phyloP scores from a whole-genome alignment of 2,113 vertebrate genomes.

The Eulemur macaco region DNA sequence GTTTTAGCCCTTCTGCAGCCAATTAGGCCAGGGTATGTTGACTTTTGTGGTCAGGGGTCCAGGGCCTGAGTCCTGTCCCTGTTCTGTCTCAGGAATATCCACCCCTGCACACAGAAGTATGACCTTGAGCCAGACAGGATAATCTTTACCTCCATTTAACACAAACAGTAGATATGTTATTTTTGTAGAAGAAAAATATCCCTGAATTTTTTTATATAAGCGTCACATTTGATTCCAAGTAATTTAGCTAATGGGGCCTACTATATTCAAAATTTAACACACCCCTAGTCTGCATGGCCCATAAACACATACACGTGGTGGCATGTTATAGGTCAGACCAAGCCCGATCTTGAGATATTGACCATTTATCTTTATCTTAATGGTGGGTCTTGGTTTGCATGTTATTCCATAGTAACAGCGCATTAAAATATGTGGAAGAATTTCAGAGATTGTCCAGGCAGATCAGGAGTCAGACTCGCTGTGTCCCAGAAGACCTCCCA shows the following conservation, averaged over 20 bases:
- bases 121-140: background rate
- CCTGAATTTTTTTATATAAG: background rate
- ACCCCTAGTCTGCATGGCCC: background rate
- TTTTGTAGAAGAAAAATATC: background rate
- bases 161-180: background rate
- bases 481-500: background rate
- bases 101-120: background rate
- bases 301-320: background rate
- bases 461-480: conserved; percentile 4
- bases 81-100: background rate
- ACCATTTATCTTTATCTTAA: background rate
- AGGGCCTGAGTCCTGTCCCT: too few relatives aligned
- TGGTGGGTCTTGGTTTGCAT: background rate
- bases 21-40: too few relatives aligned
- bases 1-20: too few relatives aligned
- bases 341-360: background rate
- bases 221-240: background rate
- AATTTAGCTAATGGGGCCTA: background rate
- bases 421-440: background rate
- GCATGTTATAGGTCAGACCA: background rate
- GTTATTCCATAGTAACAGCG: background rate
- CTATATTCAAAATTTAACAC: background rate
- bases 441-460: background rate
- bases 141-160: background rate
- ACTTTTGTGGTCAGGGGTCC: too few relatives aligned